Percentiles rank a stretch among this genome's conserved stretches.
phyloP scores from a whole-genome alignment of 1,140 invertebrate genomes.

The Coenobita brevimanus region DNA sequence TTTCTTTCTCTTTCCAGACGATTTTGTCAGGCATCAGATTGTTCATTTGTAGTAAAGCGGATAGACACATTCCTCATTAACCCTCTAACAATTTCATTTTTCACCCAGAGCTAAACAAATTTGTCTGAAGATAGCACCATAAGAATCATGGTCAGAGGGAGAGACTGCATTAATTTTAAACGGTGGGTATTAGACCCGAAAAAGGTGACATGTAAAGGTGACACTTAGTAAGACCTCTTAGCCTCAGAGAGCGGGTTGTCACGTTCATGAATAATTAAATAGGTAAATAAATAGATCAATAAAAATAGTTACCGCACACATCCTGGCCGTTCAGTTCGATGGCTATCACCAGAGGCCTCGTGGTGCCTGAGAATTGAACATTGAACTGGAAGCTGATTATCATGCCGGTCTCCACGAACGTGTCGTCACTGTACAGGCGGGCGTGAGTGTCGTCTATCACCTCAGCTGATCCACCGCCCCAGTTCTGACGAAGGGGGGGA shows the following conservation, averaged over 20 bases:
- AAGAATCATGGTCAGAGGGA: too few relatives aligned
- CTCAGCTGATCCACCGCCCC: not conserved
- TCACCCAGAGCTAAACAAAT: too few relatives aligned
- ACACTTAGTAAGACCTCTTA: not conserved
- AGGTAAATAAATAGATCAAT: not conserved
- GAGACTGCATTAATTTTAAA: too few relatives aligned
- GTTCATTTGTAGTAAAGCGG: too few relatives aligned
- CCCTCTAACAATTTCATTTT: too few relatives aligned
- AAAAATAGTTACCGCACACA: not conserved
- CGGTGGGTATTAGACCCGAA: too few relatives aligned
- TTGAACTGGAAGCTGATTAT: not conserved
- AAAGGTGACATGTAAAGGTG: too few relatives aligned
- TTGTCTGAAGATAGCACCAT: too few relatives aligned
- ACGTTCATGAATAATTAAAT: not conserved
- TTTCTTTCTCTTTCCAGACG: too few relatives aligned
- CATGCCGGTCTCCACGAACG: not conserved
- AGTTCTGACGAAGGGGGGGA: not conserved
- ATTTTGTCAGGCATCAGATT: too few relatives aligned
- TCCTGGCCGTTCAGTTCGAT: conserved; percentile 14
- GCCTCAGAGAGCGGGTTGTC: not conserved
- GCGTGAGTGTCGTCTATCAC: not conserved
- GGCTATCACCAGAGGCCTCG: not conserved
- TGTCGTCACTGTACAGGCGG: not conserved
- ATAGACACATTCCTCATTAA: too few relatives aligned
- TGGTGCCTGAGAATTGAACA: not conserved